Conservation (phyloP, 2,888 invertebrate genomes). For the Coecobrya sp. region DNA sequence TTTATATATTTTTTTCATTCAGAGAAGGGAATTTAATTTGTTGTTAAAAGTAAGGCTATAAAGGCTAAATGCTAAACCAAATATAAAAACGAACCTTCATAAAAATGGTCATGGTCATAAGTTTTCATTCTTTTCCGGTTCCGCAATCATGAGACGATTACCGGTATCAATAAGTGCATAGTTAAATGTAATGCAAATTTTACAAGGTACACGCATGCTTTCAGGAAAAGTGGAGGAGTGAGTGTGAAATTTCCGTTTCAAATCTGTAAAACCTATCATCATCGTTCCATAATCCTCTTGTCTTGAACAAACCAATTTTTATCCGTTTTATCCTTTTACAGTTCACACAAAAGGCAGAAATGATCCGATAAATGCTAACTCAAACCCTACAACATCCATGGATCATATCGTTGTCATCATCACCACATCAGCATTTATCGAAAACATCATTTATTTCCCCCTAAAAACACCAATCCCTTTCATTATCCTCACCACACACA, state of each 20-base stretch:
- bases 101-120: no score
- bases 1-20: no score
- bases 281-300: not conserved
- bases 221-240: not conserved
- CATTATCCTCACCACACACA: slow-evolving; percentile 2
- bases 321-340: slow-evolving; percentile 51
- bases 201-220: not conserved
- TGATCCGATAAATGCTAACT: slow-evolving; percentile 53
- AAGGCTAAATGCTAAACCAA: no score
- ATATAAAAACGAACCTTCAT: no score
- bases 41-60: no score
- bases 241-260: slow-evolving; percentile 43
- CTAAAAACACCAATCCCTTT: slow-evolving; percentile 22
- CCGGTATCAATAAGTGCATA: not conserved
- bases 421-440: slow-evolving; percentile 44
- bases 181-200: not conserved
- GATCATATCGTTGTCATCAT: slow-evolving; percentile 24
- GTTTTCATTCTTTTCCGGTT: not conserved
- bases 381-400: slow-evolving; percentile 13
- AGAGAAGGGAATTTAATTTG: no score
- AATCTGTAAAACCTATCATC: slow-evolving; percentile 57
- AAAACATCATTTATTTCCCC: slow-evolving; percentile 42
- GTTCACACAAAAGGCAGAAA: slow-evolving; percentile 51
- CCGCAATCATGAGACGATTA: no score
- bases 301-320: slow-evolving; percentile 45